phyloP scores from a whole-genome alignment of 2,113 vertebrate genomes.

The Hirundichthys speculiger region DNA sequence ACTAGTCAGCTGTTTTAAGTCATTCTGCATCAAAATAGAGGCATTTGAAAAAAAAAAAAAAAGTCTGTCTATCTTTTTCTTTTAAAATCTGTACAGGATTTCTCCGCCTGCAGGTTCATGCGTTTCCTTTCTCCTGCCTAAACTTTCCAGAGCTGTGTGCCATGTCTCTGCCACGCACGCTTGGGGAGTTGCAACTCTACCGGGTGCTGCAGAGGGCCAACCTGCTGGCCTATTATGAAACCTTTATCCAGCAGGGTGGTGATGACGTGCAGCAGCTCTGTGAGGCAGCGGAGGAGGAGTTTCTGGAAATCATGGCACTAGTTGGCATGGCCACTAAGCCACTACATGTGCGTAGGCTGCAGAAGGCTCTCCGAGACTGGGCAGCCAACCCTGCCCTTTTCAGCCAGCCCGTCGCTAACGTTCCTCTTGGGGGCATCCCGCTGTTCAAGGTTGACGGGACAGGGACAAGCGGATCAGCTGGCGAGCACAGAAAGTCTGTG shows the following conservation, averaged over 20 bases:
- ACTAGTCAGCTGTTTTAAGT: not conserved
- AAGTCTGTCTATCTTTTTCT: not conserved
- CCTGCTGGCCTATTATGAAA: conserved; percentile 96
- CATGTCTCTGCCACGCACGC: conserved; percentile 95
- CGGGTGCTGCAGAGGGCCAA: conserved; percentile 95
- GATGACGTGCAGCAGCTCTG: conserved; percentile 98
- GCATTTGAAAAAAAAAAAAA: not conserved
- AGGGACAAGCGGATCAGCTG: conserved; percentile 61
- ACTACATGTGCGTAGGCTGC: conserved; percentile 94
- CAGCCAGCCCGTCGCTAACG: conserved; percentile 88
- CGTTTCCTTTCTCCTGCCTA: conserved; percentile 34
- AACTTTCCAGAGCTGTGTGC: conserved; percentile 56
- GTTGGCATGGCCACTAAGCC: conserved; percentile 99
- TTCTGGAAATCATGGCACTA: conserved; percentile 98
- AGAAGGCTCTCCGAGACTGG: conserved; percentile 97
- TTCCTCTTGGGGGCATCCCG: conserved; percentile 88
- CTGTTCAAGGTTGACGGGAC: conserved; percentile 91
- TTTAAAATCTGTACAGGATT: conserved; percentile 2
- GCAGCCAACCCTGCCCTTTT: conserved; percentile 93
- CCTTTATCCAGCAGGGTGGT: conserved; percentile 98
- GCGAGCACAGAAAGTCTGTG: conserved; percentile 81
- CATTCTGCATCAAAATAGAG: not conserved
- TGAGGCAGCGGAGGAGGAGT: conserved; percentile 96
- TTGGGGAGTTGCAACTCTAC: conserved; percentile 97
- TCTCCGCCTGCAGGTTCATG: conserved; percentile 38